Evolutionary conservation across 2,113 vertebrate species (phyloP).

Genomic region (Onychostruthus taczanowskii): DNA sequence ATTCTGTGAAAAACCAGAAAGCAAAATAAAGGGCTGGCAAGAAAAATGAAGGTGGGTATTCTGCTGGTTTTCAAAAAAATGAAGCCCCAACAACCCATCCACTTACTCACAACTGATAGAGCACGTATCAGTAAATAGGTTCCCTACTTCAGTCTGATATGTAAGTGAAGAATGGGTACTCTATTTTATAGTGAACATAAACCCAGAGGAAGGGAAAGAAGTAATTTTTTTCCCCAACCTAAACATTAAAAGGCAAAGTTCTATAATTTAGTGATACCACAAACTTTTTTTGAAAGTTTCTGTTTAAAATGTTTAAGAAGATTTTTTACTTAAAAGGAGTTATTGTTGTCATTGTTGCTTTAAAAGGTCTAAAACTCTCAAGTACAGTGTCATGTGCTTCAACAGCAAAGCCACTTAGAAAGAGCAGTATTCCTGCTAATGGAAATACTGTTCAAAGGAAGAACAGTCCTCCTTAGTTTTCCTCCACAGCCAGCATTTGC

Average conservation of each 20-base stretch:
- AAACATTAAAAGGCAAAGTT: neutral
- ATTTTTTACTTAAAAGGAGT: neutral
- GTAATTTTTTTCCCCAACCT: neutral
- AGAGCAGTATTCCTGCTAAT: constrained; percentile 37
- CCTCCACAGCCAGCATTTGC: neutral
- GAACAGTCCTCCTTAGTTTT: neutral
- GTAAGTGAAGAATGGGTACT: neutral
- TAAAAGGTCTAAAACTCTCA: constrained; percentile 41
- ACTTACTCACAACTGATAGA: neutral
- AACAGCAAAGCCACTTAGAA: constrained; percentile 22
- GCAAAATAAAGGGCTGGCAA: neutral
- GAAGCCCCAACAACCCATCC: neutral
- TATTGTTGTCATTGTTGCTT: neutral
- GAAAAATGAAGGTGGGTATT: neutral
- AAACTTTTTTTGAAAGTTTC: neutral
- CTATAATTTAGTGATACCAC: neutral
- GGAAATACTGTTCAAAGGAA: constrained; percentile 58
- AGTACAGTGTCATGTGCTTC: neutral
- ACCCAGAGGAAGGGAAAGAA: neutral
- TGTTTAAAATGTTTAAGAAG: constrained; percentile 36
- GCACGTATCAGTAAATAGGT: neutral
- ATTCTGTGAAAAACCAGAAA: neutral
- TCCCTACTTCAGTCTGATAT: neutral
- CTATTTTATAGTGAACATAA: neutral
- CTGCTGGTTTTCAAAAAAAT: neutral